These are phyloP conservation scores for Drosophila peninsularis DNA, from an alignment of 2,888 invertebrate species.

Conservation along the genomic window DNA sequence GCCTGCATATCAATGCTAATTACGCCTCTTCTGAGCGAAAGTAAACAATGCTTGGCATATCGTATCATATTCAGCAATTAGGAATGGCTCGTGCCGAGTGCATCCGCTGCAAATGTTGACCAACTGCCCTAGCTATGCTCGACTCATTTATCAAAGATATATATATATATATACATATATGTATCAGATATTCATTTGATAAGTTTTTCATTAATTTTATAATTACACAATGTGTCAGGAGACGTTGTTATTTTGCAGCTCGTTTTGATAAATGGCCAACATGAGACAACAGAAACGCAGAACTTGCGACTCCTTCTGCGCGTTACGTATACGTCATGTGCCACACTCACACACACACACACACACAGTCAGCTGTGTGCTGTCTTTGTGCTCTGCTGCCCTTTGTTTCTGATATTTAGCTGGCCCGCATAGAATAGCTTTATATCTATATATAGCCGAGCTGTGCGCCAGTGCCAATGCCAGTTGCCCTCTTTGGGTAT, in stretches of 20 bases:
- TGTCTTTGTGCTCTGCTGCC: slow-evolving; percentile 19
- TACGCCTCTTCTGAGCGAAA: background rate
- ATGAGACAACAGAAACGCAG: slow-evolving; percentile 15
- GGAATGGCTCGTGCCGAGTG: background rate
- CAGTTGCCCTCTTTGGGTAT: slow-evolving; percentile 53
- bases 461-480: slow-evolving; percentile 11
- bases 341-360: background rate
- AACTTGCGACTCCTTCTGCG: slow-evolving; percentile 11
- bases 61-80: slow-evolving; percentile 7
- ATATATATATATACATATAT: background rate
- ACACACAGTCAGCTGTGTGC: slow-evolving; percentile 16
- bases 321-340: slow-evolving; percentile 48
- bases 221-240: slow-evolving; percentile 39
- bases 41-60: background rate
- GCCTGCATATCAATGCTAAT: slow-evolving; percentile 5
- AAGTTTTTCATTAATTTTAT: slow-evolving; percentile 45
- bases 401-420: slow-evolving; percentile 34
- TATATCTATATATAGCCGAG: slow-evolving; percentile 23
- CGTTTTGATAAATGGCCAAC: slow-evolving; percentile 52
- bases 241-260: background rate
- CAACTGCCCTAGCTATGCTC: background rate
- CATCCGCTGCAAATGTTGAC: background rate
- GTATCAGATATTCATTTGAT: slow-evolving; percentile 2
- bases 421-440: slow-evolving; percentile 14
- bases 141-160: slow-evolving; percentile 3